Conservation (phyloP, 2,113 vertebrate genomes). For the Vireo altiloquus region DNA sequence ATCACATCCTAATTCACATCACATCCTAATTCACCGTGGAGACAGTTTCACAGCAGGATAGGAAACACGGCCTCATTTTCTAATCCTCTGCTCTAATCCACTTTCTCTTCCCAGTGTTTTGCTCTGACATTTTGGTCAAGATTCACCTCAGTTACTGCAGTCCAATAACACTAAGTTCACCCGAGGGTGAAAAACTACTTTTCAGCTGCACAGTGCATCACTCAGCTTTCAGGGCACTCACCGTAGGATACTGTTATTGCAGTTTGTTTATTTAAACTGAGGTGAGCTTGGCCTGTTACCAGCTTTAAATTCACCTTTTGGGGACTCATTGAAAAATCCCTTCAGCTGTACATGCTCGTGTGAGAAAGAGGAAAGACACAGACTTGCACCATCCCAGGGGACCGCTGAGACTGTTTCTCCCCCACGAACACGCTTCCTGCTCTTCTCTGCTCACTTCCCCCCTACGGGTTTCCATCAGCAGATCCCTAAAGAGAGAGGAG, state of each 20-base stretch:
- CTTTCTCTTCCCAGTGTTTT: not conserved
- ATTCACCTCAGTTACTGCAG: not conserved
- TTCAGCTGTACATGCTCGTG: not conserved
- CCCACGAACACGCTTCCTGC: not conserved
- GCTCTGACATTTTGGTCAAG: not conserved
- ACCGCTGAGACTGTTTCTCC: not conserved
- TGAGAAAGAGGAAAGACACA: constrained; percentile 45
- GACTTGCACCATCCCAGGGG: constrained; percentile 19
- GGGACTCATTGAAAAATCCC: not conserved
- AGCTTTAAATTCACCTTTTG: constrained; percentile 17
- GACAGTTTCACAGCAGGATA: not conserved
- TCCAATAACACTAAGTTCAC: not conserved
- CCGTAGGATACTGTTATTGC: not conserved
- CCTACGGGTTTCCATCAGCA: constrained; percentile 54
- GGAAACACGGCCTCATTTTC: not conserved
- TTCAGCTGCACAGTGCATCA: not conserved
- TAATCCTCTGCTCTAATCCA: not conserved
- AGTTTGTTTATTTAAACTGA: not conserved
- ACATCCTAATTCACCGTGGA: not conserved
- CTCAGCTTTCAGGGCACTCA: not conserved
- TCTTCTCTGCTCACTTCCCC: constrained; percentile 51
- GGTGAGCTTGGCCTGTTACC: not conserved
- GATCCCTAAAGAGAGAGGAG: constrained; percentile 61
- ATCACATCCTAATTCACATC: not conserved
- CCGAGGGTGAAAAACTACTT: not conserved